phyloP scores from a whole-genome alignment of 64 coral and sea anemone species.

The Platygyra sinensis region DNA sequence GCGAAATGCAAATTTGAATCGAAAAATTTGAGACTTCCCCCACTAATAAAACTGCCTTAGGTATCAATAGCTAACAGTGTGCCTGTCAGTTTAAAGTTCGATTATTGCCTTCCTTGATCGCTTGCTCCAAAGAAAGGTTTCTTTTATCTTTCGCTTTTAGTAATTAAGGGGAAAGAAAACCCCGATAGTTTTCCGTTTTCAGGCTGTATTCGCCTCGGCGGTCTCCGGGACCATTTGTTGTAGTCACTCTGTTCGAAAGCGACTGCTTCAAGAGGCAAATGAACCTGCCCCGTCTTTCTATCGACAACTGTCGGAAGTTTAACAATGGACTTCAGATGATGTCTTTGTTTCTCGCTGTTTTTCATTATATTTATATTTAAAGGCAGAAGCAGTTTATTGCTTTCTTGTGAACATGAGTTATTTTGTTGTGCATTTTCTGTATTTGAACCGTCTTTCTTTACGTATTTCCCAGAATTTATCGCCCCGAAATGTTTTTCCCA shows the following conservation, averaged over 20 bases:
- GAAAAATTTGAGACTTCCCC: neutral
- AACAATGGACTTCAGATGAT: conserved; percentile 9
- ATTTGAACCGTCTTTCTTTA: neutral
- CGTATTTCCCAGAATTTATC: neutral
- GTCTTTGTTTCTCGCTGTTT: neutral
- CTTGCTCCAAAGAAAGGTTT: neutral
- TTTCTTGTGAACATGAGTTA: neutral
- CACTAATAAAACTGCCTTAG: neutral
- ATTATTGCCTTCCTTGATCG: neutral
- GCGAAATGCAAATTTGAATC: neutral
- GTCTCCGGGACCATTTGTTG: conserved; percentile 36
- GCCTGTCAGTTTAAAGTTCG: neutral
- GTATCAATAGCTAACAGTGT: neutral
- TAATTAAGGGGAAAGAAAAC: neutral
- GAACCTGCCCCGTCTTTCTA: conserved; percentile 11
- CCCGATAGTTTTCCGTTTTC: neutral
- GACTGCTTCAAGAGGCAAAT: neutral
- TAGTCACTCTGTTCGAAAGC: conserved; percentile 34
- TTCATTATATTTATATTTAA: neutral
- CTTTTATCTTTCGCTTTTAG: neutral
- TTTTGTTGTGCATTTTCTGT: neutral
- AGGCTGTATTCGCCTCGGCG: neutral
- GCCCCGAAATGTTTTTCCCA: neutral
- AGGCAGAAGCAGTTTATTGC: neutral
- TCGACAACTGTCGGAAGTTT: conserved; percentile 21